A percentile compares a stretch with the other conserved stretches of the same genome.
Evolutionary conservation across 1,140 invertebrate genomes (phyloP).

Genomic region (Drosophila mojavensis): DNA sequence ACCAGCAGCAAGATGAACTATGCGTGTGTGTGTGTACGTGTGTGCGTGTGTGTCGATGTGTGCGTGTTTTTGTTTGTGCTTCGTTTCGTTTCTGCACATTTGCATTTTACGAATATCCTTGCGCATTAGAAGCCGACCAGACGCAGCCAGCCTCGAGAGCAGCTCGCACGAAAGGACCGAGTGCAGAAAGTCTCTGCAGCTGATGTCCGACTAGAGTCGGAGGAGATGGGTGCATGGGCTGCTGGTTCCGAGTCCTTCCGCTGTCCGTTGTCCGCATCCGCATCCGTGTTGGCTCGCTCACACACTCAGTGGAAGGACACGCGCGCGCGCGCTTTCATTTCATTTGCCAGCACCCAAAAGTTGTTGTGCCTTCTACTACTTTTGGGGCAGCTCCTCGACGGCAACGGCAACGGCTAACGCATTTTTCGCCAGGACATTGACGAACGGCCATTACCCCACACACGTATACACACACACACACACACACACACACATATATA

Average conservation of each 20-base stretch:
- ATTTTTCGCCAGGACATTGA: conserved; percentile 82
- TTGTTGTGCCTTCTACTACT: conserved; percentile 79
- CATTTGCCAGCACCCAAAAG: conserved; percentile 66
- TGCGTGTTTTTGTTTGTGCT: conserved; percentile 50
- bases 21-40: conserved; percentile 21
- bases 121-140: conserved; percentile 73
- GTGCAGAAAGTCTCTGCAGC: conserved; percentile 19
- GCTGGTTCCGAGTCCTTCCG: background rate
- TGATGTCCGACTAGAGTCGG: conserved; percentile 18
- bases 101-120: conserved; percentile 84
- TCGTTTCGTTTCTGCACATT: conserved; percentile 77
- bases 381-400: conserved; percentile 51
- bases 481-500: too few relatives aligned
- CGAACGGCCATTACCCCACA: conserved; percentile 58
- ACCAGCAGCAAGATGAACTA: conserved; percentile 35
- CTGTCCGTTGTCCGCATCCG: conserved; percentile 10
- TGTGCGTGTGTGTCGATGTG: conserved; percentile 24
- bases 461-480: conserved; percentile 11
- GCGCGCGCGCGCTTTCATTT: conserved; percentile 76
- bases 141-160: conserved; percentile 25
- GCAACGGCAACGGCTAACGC: conserved; percentile 67
- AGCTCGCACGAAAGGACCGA: conserved; percentile 32
- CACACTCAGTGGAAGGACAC: conserved; percentile 14
- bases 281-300: conserved; percentile 26
- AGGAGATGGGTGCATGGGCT: too few relatives aligned